Conservation (phyloP, 1,140 invertebrate genomes). For the Oppia nitens region DNA sequence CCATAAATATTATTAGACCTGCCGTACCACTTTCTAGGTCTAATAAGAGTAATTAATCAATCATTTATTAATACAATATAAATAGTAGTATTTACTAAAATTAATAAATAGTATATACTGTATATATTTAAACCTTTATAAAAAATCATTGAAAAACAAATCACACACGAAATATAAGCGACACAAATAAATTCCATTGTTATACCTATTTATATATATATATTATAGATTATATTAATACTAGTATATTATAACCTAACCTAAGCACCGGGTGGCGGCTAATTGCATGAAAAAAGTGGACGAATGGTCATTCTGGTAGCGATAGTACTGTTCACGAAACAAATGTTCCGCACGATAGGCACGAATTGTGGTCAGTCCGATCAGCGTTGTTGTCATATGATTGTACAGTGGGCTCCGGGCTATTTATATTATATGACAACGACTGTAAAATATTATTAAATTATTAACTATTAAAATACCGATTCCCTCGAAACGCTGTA, state of each 20-base stretch:
- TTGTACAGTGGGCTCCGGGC: slow-evolving; percentile 36
- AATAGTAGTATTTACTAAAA: neutral
- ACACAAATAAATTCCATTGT: slow-evolving; percentile 58
- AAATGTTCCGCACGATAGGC: slow-evolving; percentile 34
- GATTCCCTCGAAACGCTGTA: slow-evolving; percentile 72
- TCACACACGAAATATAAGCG: slow-evolving; percentile 40
- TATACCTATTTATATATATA: slow-evolving; percentile 2
- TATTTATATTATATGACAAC: too few species aligned
- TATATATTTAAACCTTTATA: neutral
- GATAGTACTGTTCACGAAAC: slow-evolving; percentile 43
- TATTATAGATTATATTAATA: too few species aligned
- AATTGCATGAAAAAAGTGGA: slow-evolving; percentile 54
- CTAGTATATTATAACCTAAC: too few species aligned
- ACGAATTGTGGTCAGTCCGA: slow-evolving; percentile 35
- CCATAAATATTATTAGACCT: slow-evolving; percentile 58
- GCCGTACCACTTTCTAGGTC: slow-evolving; percentile 37
- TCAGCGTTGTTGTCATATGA: slow-evolving; percentile 33
- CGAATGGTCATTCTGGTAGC: slow-evolving; percentile 46
- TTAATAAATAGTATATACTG: too few species aligned
- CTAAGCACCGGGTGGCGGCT: slow-evolving; percentile 60
- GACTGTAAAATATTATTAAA: too few species aligned
- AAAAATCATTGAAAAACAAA: slow-evolving; percentile 17
- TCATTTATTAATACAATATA: neutral
- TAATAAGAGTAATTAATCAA: neutral
- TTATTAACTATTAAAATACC: too few species aligned